These are phyloP conservation scores for Caenorhabditis afra DNA, from an alignment of 2,888 invertebrate species.

Conservation along the genomic window DNA sequence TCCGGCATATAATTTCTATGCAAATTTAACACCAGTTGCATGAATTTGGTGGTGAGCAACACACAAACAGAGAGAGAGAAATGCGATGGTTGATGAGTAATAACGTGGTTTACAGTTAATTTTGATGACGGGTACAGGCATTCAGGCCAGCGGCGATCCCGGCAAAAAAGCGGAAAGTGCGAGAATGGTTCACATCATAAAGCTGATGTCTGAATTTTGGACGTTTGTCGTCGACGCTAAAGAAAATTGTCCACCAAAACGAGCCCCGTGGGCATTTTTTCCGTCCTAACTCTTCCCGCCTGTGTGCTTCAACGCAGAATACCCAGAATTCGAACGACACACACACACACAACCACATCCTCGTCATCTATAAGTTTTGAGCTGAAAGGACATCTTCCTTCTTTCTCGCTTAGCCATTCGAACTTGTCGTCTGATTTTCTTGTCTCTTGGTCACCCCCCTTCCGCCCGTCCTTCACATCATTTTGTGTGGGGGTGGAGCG, in stretches of 20 bases:
- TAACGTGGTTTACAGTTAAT: not conserved
- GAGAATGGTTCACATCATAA: slow-evolving; percentile 39
- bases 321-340: no score
- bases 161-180: not conserved
- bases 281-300: slow-evolving; percentile 20
- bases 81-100: not conserved
- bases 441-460: no score
- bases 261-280: slow-evolving; percentile 60
- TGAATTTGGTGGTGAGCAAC: not conserved
- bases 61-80: no score
- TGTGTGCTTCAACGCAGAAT: no score
- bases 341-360: not conserved
- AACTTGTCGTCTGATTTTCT: not conserved
- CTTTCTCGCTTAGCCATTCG: no score
- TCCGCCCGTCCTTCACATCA: not conserved
- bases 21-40: not conserved
- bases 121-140: no score
- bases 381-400: slow-evolving; percentile 26
- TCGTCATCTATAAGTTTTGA: slow-evolving; percentile 42
- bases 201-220: slow-evolving; percentile 49
- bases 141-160: no score
- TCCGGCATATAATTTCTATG: slow-evolving; percentile 4
- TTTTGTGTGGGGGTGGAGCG: not conserved
- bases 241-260: slow-evolving; percentile 39
- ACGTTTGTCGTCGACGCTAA: slow-evolving; percentile 26